These are phyloP conservation scores for Monodelphis domestica DNA, from an alignment of 2,797 vertebrate genomes.

Conservation along the genomic window DNA sequence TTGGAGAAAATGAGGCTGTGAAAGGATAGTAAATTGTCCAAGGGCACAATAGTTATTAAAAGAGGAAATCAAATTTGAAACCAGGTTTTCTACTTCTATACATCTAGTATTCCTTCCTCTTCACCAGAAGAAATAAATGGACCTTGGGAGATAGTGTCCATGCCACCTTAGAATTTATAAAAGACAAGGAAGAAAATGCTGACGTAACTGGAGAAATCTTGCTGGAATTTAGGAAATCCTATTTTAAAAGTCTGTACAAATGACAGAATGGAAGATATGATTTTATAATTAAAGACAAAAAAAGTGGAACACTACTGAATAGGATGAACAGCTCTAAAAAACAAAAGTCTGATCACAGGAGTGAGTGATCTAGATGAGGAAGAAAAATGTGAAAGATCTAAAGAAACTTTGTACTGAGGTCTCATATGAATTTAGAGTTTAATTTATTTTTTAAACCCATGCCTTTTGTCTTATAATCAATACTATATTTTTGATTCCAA, in stretches of 20 bases:
- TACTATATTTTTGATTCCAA: no score
- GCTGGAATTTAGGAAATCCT: background rate
- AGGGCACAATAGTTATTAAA: background rate
- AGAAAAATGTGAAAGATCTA: background rate
- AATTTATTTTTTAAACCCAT: no score
- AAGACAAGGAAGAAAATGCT: background rate
- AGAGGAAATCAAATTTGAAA: background rate
- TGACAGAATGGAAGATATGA: background rate
- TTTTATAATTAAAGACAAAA: background rate
- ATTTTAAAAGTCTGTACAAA: background rate
- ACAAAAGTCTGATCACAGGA: background rate
- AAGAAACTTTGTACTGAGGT: background rate
- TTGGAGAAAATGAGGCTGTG: background rate
- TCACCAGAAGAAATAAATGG: background rate
- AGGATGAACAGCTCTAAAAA: background rate
- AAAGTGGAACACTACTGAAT: background rate
- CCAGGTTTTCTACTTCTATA: background rate
- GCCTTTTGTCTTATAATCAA: no score
- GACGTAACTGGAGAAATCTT: background rate
- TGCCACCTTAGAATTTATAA: background rate
- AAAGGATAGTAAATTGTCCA: background rate
- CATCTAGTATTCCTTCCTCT: background rate
- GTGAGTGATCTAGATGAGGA: background rate
- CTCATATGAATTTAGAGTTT: background rate
- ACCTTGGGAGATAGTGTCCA: background rate